Conservation (phyloP, 2,888 invertebrate genomes). For the Xiphydria camelus region DNA sequence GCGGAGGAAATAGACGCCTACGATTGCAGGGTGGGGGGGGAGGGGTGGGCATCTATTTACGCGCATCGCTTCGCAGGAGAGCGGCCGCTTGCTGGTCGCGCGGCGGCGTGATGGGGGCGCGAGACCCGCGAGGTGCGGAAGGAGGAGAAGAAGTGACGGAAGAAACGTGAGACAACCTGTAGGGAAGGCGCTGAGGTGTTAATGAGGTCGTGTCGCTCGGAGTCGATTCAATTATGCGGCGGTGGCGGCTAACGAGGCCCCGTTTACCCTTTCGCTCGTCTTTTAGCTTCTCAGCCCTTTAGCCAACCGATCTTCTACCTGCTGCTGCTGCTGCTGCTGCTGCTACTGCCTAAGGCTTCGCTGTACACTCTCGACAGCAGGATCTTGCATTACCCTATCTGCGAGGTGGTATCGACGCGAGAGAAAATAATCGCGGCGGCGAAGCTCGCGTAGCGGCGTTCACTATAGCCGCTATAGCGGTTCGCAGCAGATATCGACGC, state of each 20-base stretch:
- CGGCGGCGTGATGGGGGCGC: too few species aligned
- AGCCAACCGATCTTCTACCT: constrained; percentile 29
- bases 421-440: constrained; percentile 14
- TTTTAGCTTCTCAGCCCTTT: constrained; percentile 43
- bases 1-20: too few species aligned
- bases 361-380: neutral
- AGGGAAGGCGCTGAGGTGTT: constrained; percentile 55
- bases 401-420: constrained; percentile 13
- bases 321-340: neutral
- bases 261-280: constrained; percentile 49
- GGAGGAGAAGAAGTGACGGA: constrained; percentile 24
- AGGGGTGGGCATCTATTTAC: too few species aligned
- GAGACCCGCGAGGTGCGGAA: constrained; percentile 4
- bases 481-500: too few species aligned
- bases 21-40: too few species aligned
- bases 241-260: constrained; percentile 54
- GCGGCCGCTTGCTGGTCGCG: too few species aligned
- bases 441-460: too few species aligned
- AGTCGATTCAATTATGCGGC: constrained; percentile 57
- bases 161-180: constrained; percentile 54
- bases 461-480: too few species aligned
- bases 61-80: too few species aligned
- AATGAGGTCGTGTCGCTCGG: constrained; percentile 58
- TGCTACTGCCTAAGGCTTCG: neutral
- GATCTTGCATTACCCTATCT: constrained; percentile 21